Conservation (phyloP, 2,888 invertebrate species). For the Tiphia femorata region DNA sequence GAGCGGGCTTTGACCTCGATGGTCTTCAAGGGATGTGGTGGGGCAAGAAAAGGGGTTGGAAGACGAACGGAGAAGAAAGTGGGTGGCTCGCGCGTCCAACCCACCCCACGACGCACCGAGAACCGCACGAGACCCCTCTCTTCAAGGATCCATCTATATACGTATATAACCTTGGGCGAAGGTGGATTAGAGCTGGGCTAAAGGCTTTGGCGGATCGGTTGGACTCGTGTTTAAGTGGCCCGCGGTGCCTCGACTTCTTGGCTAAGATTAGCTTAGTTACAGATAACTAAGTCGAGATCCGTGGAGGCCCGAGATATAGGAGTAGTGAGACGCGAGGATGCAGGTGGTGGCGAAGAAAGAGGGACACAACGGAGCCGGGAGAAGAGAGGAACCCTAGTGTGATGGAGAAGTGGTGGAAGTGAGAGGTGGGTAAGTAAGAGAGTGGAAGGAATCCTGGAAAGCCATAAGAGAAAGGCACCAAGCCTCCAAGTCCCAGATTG, state of each 20-base stretch:
- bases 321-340: not conserved
- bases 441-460: slow-evolving; percentile 15
- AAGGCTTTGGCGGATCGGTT: slow-evolving; percentile 58
- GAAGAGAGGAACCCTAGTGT: not conserved
- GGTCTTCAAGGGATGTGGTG: slow-evolving; percentile 14
- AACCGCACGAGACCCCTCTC: too few relatives aligned
- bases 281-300: slow-evolving; percentile 59
- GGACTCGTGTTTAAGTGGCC: slow-evolving; percentile 59
- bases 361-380: not conserved
- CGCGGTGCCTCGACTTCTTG: slow-evolving; percentile 56
- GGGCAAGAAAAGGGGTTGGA: slow-evolving; percentile 10
- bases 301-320: not conserved
- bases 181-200: slow-evolving; percentile 55
- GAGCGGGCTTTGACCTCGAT: slow-evolving; percentile 31
- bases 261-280: slow-evolving; percentile 63
- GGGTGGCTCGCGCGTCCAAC: not conserved
- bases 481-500: slow-evolving; percentile 16
- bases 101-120: too few relatives aligned
- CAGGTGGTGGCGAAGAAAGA: not conserved
- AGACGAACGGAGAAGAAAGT: slow-evolving; percentile 10
- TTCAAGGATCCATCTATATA: not conserved
- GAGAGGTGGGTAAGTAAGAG: not conserved
- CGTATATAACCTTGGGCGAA: slow-evolving; percentile 43
- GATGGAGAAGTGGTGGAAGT: not conserved
- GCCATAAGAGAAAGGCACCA: slow-evolving; percentile 15